These are phyloP conservation scores for Mus minutoides DNA, from an alignment of 2,797 vertebrate species.

Conservation along the genomic window DNA sequence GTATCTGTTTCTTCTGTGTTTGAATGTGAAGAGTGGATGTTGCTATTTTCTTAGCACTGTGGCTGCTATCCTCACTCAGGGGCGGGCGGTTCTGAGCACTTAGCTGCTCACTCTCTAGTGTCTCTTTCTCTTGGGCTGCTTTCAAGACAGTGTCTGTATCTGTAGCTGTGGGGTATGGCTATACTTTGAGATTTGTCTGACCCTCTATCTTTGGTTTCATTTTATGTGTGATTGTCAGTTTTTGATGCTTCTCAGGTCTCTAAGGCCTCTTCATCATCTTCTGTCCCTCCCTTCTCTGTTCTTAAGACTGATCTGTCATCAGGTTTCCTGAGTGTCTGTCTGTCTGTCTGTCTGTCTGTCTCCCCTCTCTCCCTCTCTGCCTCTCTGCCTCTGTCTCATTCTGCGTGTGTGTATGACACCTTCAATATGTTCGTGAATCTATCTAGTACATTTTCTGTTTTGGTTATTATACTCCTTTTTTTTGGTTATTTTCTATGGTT, in stretches of 20 bases:
- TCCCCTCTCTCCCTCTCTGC: background rate
- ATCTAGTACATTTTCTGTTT: slow-evolving; percentile 9
- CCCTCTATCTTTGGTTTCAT: background rate
- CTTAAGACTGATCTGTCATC: background rate
- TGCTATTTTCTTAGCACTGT: background rate
- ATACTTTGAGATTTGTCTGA: background rate
- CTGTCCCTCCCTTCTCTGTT: background rate
- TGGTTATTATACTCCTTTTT: background rate
- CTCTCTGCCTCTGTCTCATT: background rate
- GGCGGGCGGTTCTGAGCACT: background rate
- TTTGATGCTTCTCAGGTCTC: background rate
- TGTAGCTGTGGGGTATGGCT: background rate
- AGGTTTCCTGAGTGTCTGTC: background rate
- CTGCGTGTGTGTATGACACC: background rate
- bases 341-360: background rate
- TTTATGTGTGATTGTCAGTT: background rate
- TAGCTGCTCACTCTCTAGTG: background rate
- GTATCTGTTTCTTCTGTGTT: background rate
- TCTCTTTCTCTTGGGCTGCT: background rate
- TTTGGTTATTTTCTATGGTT: slow-evolving; percentile 5
- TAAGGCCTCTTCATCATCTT: background rate
- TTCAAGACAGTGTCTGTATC: background rate
- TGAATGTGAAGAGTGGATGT: background rate
- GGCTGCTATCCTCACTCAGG: no score
- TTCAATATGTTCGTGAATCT: background rate